Base-by-base conservation (phyloP, 2,113 vertebrate genomes). In the Rhagologus leucostigma region DNA sequence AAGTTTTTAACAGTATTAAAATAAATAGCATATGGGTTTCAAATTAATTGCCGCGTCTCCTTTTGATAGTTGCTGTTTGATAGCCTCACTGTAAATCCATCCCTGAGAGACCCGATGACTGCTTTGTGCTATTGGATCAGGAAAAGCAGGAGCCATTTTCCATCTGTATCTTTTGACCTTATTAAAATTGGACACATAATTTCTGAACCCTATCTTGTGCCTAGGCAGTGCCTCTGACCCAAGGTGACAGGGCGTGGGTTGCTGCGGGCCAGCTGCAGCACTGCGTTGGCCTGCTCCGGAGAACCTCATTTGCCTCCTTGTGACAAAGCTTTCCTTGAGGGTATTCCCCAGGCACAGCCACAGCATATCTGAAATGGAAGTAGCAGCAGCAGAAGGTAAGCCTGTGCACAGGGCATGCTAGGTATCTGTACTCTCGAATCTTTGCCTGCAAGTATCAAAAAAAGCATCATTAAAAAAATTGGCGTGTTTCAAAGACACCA, bases 311-410 rank as follows among this genome's bases (percentile, higher is more conserved):
- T 95, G 91, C 93, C 86, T 91, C 65, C 91, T 20, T 59, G 84
- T 46, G 87, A 87, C 93, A 91, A 56, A 91, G 93, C 94, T 71
- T 82, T 69, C 3, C 3, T 22, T 11, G 1, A 53, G 89, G 89
- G 89, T 87, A 94, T 95, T 97, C 94, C 95, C 95, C 95, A 60
- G 95, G 64, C 80, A 73, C 7, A 0, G 86, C 50, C 3, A 0
- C 59, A 78, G 86, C 89, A 41, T 77, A 24, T 84, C 87, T 94
- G 87, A 84, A 91, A 95, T 87, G 89, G 89, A 92, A 94, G 94
- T 71, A 39, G 47, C 84, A 49, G 86, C 64, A 93, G 93, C 96
- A 95, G 95, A 90, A 92, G 86, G 68, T 16, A 55, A 90, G 89
- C 89, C 82, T 81, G 80, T 26, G 59, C 47, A 33, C 65, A 70